Evolutionary conservation across 2,888 invertebrate genomes (phyloP).

Genomic region (Lucinisca nassula): DNA sequence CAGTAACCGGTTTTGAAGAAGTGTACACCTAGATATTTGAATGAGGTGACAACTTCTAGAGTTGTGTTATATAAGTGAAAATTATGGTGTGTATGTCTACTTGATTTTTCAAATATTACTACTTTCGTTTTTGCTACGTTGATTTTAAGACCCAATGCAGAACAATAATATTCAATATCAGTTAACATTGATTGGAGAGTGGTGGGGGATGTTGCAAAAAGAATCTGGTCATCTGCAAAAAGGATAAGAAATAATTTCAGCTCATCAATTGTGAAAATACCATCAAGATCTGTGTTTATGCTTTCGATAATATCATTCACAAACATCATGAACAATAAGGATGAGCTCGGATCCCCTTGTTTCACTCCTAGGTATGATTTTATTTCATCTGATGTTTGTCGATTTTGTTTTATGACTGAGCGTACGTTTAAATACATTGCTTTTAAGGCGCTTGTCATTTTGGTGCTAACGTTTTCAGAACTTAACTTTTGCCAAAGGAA

Average conservation of each 20-base stretch:
- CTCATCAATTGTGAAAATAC: slow-evolving; percentile 6
- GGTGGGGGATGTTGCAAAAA: slow-evolving; percentile 23
- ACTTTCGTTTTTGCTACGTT: slow-evolving; percentile 30
- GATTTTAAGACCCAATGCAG: slow-evolving; percentile 6
- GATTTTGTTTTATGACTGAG: slow-evolving; percentile 25
- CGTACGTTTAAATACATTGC: slow-evolving; percentile 32
- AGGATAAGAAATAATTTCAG: slow-evolving; percentile 21
- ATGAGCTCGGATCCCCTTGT: slow-evolving; percentile 47
- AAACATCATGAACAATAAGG: slow-evolving; percentile 23
- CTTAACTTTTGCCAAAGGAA: slow-evolving; percentile 32
- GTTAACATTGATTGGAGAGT: slow-evolving; percentile 14
- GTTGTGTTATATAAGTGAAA: not conserved
- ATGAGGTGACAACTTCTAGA: not conserved
- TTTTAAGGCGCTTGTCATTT: slow-evolving; percentile 33
- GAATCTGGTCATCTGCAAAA: slow-evolving; percentile 31
- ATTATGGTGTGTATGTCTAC: not conserved
- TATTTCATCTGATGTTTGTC: slow-evolving; percentile 4
- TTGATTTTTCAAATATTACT: not conserved
- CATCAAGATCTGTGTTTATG: slow-evolving; percentile 26
- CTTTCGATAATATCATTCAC: slow-evolving; percentile 29
- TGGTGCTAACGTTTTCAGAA: slow-evolving; percentile 30
- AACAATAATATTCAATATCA: slow-evolving; percentile 12
- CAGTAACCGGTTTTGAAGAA: too few species aligned
- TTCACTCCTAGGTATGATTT: slow-evolving; percentile 29
- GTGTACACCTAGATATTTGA: too few species aligned